phyloP scores from a whole-genome alignment of 2,797 vertebrate genomes.

The Karalla daura region DNA sequence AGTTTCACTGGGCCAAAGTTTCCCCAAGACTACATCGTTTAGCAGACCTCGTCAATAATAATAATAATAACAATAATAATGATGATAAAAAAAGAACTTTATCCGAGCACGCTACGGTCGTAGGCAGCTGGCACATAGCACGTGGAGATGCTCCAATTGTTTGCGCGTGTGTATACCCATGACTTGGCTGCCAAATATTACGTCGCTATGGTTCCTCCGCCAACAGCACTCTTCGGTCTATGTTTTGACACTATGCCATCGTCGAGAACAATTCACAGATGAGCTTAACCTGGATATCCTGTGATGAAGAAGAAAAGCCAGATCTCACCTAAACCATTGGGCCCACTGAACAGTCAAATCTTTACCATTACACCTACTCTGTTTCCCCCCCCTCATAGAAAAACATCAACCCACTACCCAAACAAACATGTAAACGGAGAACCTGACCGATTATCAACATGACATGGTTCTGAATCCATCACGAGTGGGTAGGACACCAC shows the following conservation, averaged over 20 bases:
- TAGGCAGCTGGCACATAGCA: slow-evolving; percentile 82
- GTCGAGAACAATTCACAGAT: slow-evolving; percentile 76
- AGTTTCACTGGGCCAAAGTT: slow-evolving; percentile 73
- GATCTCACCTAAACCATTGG: slow-evolving; percentile 65
- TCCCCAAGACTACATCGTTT: slow-evolving; percentile 71
- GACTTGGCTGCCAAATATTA: slow-evolving; percentile 71
- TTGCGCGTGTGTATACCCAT: slow-evolving; percentile 56
- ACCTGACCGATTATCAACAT: slow-evolving; percentile 80
- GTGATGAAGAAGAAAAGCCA: slow-evolving; percentile 72
- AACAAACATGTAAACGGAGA: slow-evolving; percentile 85
- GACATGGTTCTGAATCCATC: slow-evolving; percentile 70
- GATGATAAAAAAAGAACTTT: too few species aligned
- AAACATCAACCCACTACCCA: slow-evolving; percentile 56
- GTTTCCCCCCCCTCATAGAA: slow-evolving; percentile 13
- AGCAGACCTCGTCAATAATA: slow-evolving; percentile 66
- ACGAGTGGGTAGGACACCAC: slow-evolving; percentile 50
- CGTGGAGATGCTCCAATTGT: slow-evolving; percentile 67
- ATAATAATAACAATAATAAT: too few species aligned
- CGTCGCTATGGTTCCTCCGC: slow-evolving; percentile 63
- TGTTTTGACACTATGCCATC: slow-evolving; percentile 69
- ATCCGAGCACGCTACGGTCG: slow-evolving; percentile 71
- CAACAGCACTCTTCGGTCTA: slow-evolving; percentile 67
- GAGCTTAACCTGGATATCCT: slow-evolving; percentile 82
- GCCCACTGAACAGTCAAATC: slow-evolving; percentile 64
- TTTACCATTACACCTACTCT: slow-evolving; percentile 42